Conservation (phyloP, 2,797 vertebrate species). For the Anas georgica region DNA sequence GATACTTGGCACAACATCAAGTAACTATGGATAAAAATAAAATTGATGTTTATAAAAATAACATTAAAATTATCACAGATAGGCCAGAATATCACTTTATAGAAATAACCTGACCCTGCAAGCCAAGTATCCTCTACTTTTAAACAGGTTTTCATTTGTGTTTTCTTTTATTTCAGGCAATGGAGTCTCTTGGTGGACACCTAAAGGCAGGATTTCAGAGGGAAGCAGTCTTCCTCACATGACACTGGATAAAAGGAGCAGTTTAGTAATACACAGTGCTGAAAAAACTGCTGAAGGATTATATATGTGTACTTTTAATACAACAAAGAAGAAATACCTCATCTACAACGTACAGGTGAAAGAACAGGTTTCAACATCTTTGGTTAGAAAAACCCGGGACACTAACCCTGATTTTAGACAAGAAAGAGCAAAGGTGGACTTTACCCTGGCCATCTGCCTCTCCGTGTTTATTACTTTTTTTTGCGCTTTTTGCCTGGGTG, state of each 20-base stretch:
- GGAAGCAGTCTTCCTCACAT: neutral
- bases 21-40: neutral
- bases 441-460: constrained; percentile 84
- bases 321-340: constrained; percentile 42
- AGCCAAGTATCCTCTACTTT: neutral
- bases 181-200: constrained; percentile 76
- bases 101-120: neutral
- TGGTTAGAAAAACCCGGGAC: constrained; percentile 67
- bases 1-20: neutral
- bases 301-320: constrained; percentile 73
- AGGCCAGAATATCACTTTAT: neutral
- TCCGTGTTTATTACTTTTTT: constrained; percentile 88
- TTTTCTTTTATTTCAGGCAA: constrained; percentile 45
- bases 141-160: neutral
- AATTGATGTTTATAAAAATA: neutral
- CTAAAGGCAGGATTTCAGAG: constrained; percentile 73
- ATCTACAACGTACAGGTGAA: constrained; percentile 75
- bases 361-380: neutral
- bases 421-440: constrained; percentile 38
- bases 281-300: constrained; percentile 70
- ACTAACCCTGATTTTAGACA: neutral
- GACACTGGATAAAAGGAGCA: neutral
- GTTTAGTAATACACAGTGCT: constrained; percentile 69
- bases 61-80: neutral
- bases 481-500: constrained; percentile 88